Conservation (phyloP, 2,113 vertebrate species). For the Cyprinodon variegatus region DNA sequence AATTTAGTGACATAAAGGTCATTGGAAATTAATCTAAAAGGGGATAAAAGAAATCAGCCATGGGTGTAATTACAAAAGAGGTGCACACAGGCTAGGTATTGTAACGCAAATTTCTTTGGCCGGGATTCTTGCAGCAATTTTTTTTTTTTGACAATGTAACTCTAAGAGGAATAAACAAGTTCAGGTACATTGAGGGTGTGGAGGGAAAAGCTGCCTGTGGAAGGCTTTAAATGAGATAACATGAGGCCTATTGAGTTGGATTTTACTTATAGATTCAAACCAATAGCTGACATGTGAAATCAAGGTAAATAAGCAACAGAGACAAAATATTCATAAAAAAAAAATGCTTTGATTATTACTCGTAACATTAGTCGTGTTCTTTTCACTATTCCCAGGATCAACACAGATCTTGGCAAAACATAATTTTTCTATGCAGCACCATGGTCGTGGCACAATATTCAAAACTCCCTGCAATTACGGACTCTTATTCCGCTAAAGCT, state of each 20-base stretch:
- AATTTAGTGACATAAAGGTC: slow-evolving; percentile 82
- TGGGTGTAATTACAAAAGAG: slow-evolving; percentile 84
- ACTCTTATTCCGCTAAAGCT: too few relatives aligned
- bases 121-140: slow-evolving; percentile 49
- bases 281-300: slow-evolving; percentile 43
- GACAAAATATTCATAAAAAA: not conserved
- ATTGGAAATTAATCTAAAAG: slow-evolving; percentile 81
- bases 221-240: slow-evolving; percentile 8
- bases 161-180: slow-evolving; percentile 45
- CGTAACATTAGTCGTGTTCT: too few relatives aligned
- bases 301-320: slow-evolving; percentile 1
- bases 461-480: too few relatives aligned
- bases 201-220: not conserved
- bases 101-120: slow-evolving; percentile 71
- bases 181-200: slow-evolving; percentile 46
- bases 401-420: too few relatives aligned
- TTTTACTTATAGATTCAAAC: not conserved
- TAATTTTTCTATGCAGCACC: too few relatives aligned
- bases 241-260: too few relatives aligned
- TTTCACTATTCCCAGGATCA: too few relatives aligned
- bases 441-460: too few relatives aligned
- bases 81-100: slow-evolving; percentile 77
- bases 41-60: slow-evolving; percentile 83
- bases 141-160: slow-evolving; percentile 65
- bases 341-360: too few relatives aligned